Conservation (phyloP, 2,797 vertebrate genomes). For the Hypotaenidia philippensis region DNA sequence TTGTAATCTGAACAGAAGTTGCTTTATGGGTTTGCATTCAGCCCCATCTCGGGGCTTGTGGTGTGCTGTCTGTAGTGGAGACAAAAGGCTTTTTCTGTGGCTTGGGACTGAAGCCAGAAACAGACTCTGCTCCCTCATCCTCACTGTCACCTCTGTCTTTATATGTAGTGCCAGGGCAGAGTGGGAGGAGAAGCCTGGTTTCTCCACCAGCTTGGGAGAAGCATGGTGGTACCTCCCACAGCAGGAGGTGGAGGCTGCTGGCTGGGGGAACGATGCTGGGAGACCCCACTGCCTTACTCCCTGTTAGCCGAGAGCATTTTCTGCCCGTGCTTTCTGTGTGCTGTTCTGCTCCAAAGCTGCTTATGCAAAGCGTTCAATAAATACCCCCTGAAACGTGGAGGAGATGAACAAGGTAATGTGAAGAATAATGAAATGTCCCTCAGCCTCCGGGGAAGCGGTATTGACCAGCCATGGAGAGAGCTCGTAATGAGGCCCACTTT, state of each 20-base stretch:
- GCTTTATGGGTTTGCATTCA: constrained; percentile 45
- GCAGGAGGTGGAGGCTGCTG: background rate
- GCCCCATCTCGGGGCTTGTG: background rate
- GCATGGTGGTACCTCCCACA: background rate
- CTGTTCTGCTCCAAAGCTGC: constrained; percentile 14
- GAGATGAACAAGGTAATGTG: constrained; percentile 31
- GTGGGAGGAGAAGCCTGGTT: background rate
- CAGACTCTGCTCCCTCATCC: background rate
- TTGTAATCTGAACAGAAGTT: constrained; percentile 63
- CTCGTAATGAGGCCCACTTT: constrained; percentile 58
- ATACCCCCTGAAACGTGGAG: background rate
- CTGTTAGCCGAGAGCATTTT: background rate
- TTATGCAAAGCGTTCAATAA: constrained; percentile 35
- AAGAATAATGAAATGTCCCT: constrained; percentile 63
- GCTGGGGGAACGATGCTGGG: accelerated
- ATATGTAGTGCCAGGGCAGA: background rate
- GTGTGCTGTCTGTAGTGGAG: background rate
- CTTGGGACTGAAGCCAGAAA: constrained; percentile 11
- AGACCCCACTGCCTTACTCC: background rate
- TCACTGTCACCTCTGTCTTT: background rate
- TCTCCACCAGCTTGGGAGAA: background rate
- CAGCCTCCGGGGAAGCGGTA: constrained; percentile 33
- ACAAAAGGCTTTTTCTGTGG: background rate
- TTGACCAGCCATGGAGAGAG: constrained; percentile 54
- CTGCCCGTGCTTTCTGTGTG: background rate